Percentiles rank a stretch among this genome's conserved stretches.
phyloP scores from a whole-genome alignment of 1,140 invertebrate species.

The Melitaea cinxia region DNA sequence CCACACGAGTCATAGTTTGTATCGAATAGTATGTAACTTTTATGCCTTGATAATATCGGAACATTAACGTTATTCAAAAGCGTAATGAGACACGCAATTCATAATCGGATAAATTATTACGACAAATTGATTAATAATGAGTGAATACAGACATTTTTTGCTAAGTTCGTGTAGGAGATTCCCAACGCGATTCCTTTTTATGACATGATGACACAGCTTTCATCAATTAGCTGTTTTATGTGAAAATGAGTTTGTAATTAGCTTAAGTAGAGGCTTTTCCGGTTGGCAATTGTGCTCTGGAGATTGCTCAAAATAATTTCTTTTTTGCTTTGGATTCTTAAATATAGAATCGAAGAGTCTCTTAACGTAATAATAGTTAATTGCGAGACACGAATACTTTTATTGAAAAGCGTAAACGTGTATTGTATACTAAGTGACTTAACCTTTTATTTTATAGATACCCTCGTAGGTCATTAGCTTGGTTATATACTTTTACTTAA shows the following conservation, averaged over 20 bases:
- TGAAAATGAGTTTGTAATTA: conserved; percentile 62
- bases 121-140: conserved; percentile 55
- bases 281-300: conserved; percentile 46
- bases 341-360: conserved; percentile 24
- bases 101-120: conserved; percentile 32
- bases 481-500: conserved; percentile 1
- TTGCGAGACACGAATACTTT: conserved; percentile 39
- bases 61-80: conserved; percentile 14
- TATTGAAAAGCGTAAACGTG: conserved; percentile 22
- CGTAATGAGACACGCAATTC: conserved; percentile 28
- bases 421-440: conserved; percentile 20
- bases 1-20: conserved; percentile 15
- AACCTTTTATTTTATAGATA: conserved; percentile 18
- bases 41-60: conserved; percentile 1
- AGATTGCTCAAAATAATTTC: conserved; percentile 22
- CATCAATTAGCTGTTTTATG: conserved; percentile 63
- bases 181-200: conserved; percentile 52
- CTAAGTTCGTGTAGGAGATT: conserved; percentile 49
- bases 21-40: not conserved
- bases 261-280: conserved; percentile 67
- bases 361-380: conserved; percentile 45
- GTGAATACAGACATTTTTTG: conserved; percentile 48
- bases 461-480: conserved; percentile 4
- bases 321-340: conserved; percentile 26
- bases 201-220: conserved; percentile 72